Conservation (phyloP, 2,797 vertebrate genomes). For the Falco berigora region DNA sequence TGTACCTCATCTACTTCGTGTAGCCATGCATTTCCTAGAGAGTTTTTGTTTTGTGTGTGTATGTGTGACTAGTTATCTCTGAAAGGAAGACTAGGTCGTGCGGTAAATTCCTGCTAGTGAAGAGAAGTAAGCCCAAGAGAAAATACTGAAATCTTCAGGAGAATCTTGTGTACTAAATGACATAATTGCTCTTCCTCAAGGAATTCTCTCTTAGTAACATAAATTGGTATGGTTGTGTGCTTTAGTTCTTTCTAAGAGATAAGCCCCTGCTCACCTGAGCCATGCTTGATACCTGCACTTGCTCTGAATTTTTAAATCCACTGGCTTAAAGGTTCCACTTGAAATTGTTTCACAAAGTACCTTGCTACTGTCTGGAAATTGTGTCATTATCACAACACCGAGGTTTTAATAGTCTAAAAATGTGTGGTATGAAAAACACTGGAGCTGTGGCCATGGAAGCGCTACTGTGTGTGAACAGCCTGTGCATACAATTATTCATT, state of each 20-base stretch:
- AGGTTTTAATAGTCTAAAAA: slow-evolving; percentile 13
- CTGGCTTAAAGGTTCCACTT: background rate
- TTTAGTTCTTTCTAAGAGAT: background rate
- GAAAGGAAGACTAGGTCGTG: slow-evolving; percentile 4
- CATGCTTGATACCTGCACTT: background rate
- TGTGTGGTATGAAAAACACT: slow-evolving; percentile 15
- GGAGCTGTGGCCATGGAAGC: background rate
- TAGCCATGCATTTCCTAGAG: slow-evolving; percentile 6
- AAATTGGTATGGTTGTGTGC: background rate
- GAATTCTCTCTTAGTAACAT: background rate
- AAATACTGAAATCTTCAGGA: background rate
- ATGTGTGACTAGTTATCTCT: slow-evolving; percentile 17
- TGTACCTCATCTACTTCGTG: background rate
- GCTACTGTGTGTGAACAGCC: background rate
- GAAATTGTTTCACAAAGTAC: slow-evolving; percentile 2
- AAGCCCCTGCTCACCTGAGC: background rate
- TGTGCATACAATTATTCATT: background rate
- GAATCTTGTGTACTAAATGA: slow-evolving; percentile 5
- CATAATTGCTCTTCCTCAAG: slow-evolving; percentile 48
- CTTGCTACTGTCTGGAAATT: background rate
- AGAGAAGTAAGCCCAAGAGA: slow-evolving; percentile 14
- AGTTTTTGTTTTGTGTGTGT: background rate
- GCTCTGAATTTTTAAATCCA: background rate
- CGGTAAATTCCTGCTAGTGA: slow-evolving; percentile 29
- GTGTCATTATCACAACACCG: background rate